A percentile compares a stretch with the other conserved stretches of the same genome.
Conservation (phyloP, 64 coral and sea anemone species). For the Anthopleura sola region DNA sequence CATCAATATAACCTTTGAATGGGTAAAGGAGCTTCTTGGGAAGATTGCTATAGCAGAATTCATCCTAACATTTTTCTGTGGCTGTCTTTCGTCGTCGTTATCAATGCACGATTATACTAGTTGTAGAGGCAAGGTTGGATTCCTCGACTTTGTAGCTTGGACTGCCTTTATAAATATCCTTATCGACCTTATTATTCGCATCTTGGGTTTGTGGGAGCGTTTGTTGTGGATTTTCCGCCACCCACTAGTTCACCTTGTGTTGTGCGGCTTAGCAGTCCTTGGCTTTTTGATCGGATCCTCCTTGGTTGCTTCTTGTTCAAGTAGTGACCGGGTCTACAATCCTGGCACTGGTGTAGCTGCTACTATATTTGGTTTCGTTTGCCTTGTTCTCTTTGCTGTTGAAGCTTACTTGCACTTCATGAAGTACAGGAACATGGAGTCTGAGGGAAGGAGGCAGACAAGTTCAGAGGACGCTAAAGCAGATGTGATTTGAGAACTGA, state of each 20-base stretch:
- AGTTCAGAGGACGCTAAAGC: conserved; percentile 27
- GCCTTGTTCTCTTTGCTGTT: conserved; percentile 46
- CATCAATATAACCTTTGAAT: conserved; percentile 59
- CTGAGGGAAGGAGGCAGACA: conserved; percentile 54
- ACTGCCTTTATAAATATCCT: conserved; percentile 77
- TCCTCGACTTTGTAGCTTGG: conserved; percentile 81
- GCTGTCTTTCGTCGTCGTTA: conserved; percentile 9
- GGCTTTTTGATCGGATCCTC: conserved; percentile 66
- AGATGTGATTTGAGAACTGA: conserved; percentile 31
- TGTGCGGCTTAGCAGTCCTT: conserved; percentile 43
- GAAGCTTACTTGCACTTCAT: conserved; percentile 62
- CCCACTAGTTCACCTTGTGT: conserved; percentile 37
- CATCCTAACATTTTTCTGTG: conserved; percentile 61
- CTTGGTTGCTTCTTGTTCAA: conserved; percentile 39
- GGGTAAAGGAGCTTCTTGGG: conserved; percentile 47
- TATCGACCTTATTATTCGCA: conserved; percentile 68
- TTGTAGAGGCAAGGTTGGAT: conserved; percentile 27
- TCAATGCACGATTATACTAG: not conserved
- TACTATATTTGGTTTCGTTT: conserved; percentile 70
- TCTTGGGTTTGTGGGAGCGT: conserved; percentile 76
- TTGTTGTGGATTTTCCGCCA: conserved; percentile 82
- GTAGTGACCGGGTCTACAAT: not conserved
- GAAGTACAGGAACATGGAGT: conserved; percentile 53
- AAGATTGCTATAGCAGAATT: conserved; percentile 54
- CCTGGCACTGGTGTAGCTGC: conserved; percentile 28